Percentiles rank a stretch among this genome's conserved stretches.
Conservation (phyloP, 2,888 invertebrate genomes). For the Lasioglossum calceatum region DNA sequence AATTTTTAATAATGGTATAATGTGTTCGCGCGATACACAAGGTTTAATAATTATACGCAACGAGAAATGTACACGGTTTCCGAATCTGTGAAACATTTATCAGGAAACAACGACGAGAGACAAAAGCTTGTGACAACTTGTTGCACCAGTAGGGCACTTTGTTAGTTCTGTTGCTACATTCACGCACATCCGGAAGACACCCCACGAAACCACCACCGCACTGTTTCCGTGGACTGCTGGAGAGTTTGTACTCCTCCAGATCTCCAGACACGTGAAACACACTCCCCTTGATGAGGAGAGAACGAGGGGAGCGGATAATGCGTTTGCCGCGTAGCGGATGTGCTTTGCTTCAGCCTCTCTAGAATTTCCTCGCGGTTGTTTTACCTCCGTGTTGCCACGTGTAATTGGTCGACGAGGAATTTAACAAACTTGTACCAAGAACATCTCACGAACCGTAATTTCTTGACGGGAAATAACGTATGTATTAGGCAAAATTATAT, state of each 20-base stretch:
- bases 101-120: background rate
- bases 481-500: no score
- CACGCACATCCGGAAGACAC: conserved; percentile 7
- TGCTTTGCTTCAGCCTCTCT: background rate
- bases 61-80: background rate
- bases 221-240: background rate
- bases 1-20: background rate
- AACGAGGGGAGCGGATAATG: conserved; percentile 4
- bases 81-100: background rate
- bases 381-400: background rate
- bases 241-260: background rate
- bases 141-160: background rate
- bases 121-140: background rate
- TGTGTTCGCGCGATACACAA: background rate
- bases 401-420: background rate
- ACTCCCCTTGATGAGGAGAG: background rate
- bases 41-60: background rate
- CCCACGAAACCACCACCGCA: background rate
- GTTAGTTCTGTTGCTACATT: background rate
- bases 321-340: background rate
- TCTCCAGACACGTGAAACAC: background rate
- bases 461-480: background rate
- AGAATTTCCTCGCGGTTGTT: background rate
- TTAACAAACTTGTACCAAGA: background rate
- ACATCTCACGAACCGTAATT: background rate